These are phyloP conservation scores for Anomalospiza imberbis DNA, from an alignment of 2,797 vertebrate species.

Conservation along the genomic window DNA sequence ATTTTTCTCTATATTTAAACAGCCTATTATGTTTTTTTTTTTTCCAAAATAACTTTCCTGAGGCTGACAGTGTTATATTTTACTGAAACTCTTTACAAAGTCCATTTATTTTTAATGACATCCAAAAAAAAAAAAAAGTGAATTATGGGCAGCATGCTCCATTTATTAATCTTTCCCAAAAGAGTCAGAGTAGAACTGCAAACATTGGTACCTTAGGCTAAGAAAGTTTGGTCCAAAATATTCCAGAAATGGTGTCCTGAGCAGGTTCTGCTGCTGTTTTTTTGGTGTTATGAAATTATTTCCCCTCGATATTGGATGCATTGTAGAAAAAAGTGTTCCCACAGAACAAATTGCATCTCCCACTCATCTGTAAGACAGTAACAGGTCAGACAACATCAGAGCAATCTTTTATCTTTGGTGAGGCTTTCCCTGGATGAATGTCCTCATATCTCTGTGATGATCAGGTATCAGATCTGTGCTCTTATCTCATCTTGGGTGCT, in stretches of 20 bases:
- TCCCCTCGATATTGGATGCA: accelerated
- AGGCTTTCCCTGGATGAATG: not conserved
- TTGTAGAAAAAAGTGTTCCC: not conserved
- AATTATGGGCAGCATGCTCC: not conserved
- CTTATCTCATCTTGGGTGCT: not conserved
- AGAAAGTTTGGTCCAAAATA: not conserved
- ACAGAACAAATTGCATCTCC: not conserved
- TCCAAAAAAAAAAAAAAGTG: not conserved
- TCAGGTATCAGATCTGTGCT: not conserved
- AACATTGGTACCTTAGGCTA: not conserved
- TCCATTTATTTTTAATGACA: not conserved
- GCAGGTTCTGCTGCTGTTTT: not conserved
- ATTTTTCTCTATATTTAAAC: not conserved
- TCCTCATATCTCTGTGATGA: not conserved
- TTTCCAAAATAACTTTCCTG: not conserved
- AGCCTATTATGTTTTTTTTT: not conserved
- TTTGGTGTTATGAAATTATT: not conserved
- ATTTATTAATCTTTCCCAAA: not conserved
- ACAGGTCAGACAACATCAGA: not conserved
- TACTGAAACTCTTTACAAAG: not conserved
- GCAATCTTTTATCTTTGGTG: not conserved
- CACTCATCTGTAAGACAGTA: not conserved
- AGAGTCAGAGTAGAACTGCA: not conserved
- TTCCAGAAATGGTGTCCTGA: not conserved
- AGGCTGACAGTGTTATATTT: not conserved